A percentile compares a stretch with the other conserved stretches of the same genome.
Conservation (phyloP, 1,140 invertebrate genomes). For the Aphis gossypii region DNA sequence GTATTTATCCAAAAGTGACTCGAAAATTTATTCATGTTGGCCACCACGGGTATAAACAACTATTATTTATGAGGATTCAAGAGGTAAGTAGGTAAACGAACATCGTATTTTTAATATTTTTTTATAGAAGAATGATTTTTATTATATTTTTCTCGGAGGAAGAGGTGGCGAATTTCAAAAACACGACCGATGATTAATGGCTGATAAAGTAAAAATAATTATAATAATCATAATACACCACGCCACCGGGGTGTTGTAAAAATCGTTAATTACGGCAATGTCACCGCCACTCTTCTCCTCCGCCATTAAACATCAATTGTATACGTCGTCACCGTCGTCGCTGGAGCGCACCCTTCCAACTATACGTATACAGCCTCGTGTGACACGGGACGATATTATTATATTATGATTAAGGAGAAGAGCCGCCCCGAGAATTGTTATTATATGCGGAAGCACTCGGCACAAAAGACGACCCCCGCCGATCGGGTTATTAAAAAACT, state of each 20-base stretch:
- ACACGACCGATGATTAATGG: background rate
- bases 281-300: background rate
- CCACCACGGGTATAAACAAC: background rate
- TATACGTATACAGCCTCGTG: background rate
- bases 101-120: background rate
- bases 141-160: background rate
- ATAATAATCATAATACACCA: background rate
- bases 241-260: background rate
- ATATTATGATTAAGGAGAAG: background rate
- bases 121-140: background rate
- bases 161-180: background rate
- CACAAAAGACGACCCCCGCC: conserved; percentile 15
- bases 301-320: background rate
- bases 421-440: background rate
- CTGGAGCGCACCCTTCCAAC: background rate
- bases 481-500: conserved; percentile 47
- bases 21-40: too few relatives aligned
- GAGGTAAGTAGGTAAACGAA: background rate
- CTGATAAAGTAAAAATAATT: background rate
- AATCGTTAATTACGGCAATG: background rate
- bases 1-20: too few relatives aligned
- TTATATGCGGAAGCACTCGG: background rate
- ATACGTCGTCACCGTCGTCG: background rate
- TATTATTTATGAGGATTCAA: background rate
- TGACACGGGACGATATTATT: background rate